Evolutionary conservation across 1,140 invertebrate genomes (phyloP).

Genomic region (Telenomus remus): DNA sequence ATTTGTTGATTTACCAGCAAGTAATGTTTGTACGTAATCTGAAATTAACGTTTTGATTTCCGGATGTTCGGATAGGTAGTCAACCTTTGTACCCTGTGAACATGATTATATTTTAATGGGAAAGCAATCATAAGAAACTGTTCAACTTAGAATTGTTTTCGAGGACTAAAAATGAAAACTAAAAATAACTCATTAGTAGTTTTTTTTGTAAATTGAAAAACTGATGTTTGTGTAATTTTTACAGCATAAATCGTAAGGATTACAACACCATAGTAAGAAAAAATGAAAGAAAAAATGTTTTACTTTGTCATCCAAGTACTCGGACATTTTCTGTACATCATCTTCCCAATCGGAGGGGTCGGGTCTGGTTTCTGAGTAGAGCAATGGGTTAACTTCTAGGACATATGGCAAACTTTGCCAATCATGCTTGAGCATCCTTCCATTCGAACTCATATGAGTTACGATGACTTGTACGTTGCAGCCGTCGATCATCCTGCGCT

Average conservation of each 20-base stretch:
- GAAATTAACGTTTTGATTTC: conserved; percentile 76
- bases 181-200: no score
- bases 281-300: conserved; percentile 34
- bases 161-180: no score
- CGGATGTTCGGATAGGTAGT: conserved; percentile 77
- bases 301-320: conserved; percentile 79
- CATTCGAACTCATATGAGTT: conserved; percentile 57
- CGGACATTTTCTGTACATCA: conserved; percentile 78
- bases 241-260: no score
- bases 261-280: background rate
- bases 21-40: conserved; percentile 78
- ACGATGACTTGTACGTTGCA: conserved; percentile 36
- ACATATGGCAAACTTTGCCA: conserved; percentile 57
- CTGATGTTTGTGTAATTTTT: no score
- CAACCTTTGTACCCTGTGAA: conserved; percentile 67
- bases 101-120: background rate
- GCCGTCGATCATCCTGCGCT: conserved; percentile 49
- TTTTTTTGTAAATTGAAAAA: no score
- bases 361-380: conserved; percentile 22
- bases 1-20: conserved; percentile 67
- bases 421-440: conserved; percentile 60
- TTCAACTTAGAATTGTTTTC: no score
- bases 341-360: conserved; percentile 67
- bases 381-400: conserved; percentile 58
- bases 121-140: no score